phyloP scores from a whole-genome alignment of 2,797 vertebrate species.

The Limosa lapponica region DNA sequence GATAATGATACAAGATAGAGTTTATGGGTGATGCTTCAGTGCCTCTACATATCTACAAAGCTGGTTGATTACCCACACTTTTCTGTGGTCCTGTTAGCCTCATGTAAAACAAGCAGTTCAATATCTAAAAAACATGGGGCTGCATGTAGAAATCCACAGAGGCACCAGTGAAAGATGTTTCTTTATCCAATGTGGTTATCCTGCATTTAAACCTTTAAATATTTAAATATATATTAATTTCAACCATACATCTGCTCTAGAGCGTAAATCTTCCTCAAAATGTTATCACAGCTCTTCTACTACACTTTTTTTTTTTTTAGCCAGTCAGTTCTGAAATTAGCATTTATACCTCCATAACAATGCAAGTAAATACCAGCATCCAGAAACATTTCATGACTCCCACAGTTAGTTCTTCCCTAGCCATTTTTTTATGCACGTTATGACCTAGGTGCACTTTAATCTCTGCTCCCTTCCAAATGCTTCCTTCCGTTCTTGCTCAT shows the following conservation, averaged over 20 bases:
- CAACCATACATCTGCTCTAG: not conserved
- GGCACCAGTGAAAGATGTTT: not conserved
- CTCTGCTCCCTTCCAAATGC: not conserved
- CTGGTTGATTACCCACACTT: not conserved
- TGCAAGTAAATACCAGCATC: not conserved
- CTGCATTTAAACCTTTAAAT: constrained; percentile 22
- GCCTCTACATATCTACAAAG: not conserved
- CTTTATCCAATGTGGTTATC: not conserved
- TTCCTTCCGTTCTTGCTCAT: not conserved
- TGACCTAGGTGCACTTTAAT: not conserved
- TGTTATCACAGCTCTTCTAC: not conserved
- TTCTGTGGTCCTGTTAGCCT: not conserved
- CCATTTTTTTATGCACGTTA: not conserved
- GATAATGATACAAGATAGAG: not conserved
- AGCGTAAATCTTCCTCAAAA: not conserved
- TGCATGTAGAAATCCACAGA: constrained; percentile 4
- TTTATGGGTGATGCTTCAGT: not conserved
- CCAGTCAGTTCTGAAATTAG: not conserved
- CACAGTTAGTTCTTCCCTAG: not conserved
- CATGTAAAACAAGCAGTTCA: constrained; percentile 1
- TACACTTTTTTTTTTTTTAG: not conserved
- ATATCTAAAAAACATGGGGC: not conserved
- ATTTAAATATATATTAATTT: constrained; percentile 44
- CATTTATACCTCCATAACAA: not conserved
- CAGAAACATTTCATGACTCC: not conserved